These are phyloP conservation scores for Drosophila neocordata DNA, from an alignment of 1,140 invertebrate species.

Conservation along the genomic window DNA sequence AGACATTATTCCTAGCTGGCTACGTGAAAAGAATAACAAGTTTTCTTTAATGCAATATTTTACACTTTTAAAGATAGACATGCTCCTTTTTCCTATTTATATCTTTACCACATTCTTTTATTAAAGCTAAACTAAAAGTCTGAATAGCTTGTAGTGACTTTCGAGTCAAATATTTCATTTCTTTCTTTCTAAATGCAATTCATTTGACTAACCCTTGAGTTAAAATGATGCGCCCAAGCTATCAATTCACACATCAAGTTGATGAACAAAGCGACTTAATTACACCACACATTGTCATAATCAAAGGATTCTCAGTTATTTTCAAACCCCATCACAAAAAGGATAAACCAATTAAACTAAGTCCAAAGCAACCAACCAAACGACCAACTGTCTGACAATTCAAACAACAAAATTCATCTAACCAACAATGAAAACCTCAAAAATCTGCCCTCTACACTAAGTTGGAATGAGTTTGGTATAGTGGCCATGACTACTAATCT, in stretches of 20 bases:
- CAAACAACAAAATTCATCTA: constrained; percentile 76
- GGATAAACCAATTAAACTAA: constrained; percentile 77
- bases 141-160: neutral
- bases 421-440: constrained; percentile 79
- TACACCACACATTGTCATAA: constrained; percentile 55
- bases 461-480: constrained; percentile 34
- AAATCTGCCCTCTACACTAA: constrained; percentile 48
- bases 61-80: neutral
- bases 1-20: neutral
- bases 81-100: neutral
- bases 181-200: neutral
- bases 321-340: constrained; percentile 47
- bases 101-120: neutral
- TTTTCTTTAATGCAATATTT: neutral
- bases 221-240: neutral
- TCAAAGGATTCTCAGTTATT: constrained; percentile 43
- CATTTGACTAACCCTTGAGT: constrained; percentile 3
- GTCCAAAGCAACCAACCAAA: constrained; percentile 43
- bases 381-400: constrained; percentile 64
- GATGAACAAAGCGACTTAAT: constrained; percentile 68
- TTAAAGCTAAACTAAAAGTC: neutral
- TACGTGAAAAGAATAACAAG: neutral
- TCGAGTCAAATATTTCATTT: neutral
- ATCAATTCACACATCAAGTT: constrained; percentile 21
- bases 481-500: constrained; percentile 70